Base-by-base conservation (phyloP, 2,113 vertebrate species). In the Takifugu flavidus region DNA sequence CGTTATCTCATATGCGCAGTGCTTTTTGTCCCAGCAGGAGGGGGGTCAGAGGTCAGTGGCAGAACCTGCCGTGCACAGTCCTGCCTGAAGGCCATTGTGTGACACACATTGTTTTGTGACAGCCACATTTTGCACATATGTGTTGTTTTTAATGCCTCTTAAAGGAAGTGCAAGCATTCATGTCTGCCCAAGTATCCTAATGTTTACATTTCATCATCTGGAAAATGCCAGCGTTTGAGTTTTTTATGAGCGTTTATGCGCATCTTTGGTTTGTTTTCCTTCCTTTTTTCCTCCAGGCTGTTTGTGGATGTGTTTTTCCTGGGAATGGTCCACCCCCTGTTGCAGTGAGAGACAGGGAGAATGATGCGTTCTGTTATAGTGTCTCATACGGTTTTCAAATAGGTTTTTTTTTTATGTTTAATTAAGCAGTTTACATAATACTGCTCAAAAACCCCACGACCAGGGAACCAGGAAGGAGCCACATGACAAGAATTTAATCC, bases 1-100 rank as follows among this genome's bases (percentile, higher is more conserved):
- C 71, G 80, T 85, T 89, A 87, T 90, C 84, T 78, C 53, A 54
- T 57, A 49, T 78, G 75, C 59, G 87, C 84, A 82, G 80, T 5
- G 58, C 62, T 53, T 59, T 44, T 46, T 54, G 47, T 77, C 57
- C 49, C 53, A 69, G 66, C 59, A 70, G 76, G 66, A 75, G 56
- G 20, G n/a, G 28, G 53, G 51, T 15, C 13, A 57, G 59, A 56
- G 72, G 67, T 65, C 25, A 55, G 61, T 5, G 29, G 56, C 51
- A 26, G 62, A 56, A 42, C 27, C 49, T 59, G 51, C 39, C 70
- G 11, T 12, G 34, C 44, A 44, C 46, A 50, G 4, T 65, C 49
- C 12, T 46, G 64, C 71, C 72, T 59, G 47, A 57, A 56, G 70
- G 62, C 34, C 49, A 50, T 42, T 44, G 31, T 61, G 44, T 44